These are phyloP conservation scores for Notamacropus eugenii DNA, from an alignment of 2,797 vertebrate species.

Conservation along the genomic window DNA sequence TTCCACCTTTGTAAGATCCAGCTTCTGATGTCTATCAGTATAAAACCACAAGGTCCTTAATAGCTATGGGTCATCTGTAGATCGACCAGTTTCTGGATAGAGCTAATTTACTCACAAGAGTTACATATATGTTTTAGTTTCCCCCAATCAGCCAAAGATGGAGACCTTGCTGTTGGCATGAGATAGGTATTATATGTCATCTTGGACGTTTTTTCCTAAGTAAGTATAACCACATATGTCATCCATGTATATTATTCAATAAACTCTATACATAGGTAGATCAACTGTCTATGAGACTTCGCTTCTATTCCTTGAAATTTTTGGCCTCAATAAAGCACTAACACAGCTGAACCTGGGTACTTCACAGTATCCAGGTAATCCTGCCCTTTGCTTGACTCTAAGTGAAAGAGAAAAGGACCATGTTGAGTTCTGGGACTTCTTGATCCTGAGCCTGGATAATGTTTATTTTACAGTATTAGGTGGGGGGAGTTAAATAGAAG, in stretches of 20 bases:
- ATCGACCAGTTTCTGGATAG: neutral
- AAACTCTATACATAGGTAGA: neutral
- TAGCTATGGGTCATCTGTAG: neutral
- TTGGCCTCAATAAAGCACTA: neutral
- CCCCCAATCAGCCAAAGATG: neutral
- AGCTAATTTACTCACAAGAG: neutral
- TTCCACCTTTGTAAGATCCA: neutral
- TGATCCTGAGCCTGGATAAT: conserved; percentile 34
- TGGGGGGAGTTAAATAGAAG: conserved; percentile 40
- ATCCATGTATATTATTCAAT: neutral
- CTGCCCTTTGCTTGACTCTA: neutral
- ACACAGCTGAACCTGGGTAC: neutral
- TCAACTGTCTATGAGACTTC: neutral
- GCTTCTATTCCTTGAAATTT: neutral
- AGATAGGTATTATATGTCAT: neutral
- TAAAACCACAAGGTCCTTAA: neutral
- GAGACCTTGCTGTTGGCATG: neutral
- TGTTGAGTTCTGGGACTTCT: conserved; percentile 38
- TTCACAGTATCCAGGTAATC: neutral
- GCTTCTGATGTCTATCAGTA: neutral
- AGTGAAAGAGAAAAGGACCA: conserved; percentile 50
- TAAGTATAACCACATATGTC: neutral
- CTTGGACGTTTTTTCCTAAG: neutral
- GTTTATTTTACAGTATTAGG: conserved; percentile 43
- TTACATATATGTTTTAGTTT: neutral